A percentile compares a stretch with the other conserved stretches of the same genome.
Conservation (phyloP, 2,888 invertebrate genomes). For the Euspilapteryx auroguttella region DNA sequence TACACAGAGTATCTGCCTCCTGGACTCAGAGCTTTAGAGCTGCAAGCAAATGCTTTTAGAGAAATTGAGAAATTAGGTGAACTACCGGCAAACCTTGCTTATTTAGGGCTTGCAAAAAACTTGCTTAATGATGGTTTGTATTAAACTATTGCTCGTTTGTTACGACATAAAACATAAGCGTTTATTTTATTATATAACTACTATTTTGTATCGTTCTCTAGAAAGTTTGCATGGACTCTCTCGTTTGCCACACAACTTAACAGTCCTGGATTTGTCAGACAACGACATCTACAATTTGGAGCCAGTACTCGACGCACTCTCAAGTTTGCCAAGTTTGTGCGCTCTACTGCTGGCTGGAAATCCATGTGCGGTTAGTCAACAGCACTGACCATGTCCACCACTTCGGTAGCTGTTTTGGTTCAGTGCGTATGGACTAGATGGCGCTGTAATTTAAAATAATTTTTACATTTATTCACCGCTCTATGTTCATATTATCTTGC, state of each 20-base stretch:
- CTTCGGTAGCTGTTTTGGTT: no score
- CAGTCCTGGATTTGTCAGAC: slow-evolving; percentile 53
- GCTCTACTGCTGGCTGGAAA: slow-evolving; percentile 56
- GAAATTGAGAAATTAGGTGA: slow-evolving; percentile 24
- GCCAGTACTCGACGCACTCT: slow-evolving; percentile 29
- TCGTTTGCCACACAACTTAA: slow-evolving; percentile 19
- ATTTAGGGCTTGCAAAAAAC: slow-evolving; percentile 57
- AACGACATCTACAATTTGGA: slow-evolving; percentile 60
- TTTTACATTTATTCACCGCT: neutral
- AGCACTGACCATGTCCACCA: no score
- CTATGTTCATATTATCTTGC: neutral
- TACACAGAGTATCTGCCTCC: slow-evolving; percentile 18
- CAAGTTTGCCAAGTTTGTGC: slow-evolving; percentile 26
- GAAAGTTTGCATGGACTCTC: no score
- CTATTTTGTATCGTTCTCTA: no score
- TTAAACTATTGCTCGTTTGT: neutral
- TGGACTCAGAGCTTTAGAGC: slow-evolving; percentile 19
- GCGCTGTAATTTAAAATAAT: slow-evolving; percentile 6
- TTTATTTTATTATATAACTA: neutral
- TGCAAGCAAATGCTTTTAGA: slow-evolving; percentile 18
- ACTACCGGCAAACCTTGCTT: slow-evolving; percentile 34
- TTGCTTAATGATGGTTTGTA: slow-evolving; percentile 22
- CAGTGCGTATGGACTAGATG: slow-evolving; percentile 8
- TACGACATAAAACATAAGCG: neutral
- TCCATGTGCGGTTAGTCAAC: slow-evolving; percentile 60